Percentiles rank a stretch among this genome's conserved stretches.
phyloP scores from a whole-genome alignment of 2,797 vertebrate species.

The Naso thynnoides region DNA sequence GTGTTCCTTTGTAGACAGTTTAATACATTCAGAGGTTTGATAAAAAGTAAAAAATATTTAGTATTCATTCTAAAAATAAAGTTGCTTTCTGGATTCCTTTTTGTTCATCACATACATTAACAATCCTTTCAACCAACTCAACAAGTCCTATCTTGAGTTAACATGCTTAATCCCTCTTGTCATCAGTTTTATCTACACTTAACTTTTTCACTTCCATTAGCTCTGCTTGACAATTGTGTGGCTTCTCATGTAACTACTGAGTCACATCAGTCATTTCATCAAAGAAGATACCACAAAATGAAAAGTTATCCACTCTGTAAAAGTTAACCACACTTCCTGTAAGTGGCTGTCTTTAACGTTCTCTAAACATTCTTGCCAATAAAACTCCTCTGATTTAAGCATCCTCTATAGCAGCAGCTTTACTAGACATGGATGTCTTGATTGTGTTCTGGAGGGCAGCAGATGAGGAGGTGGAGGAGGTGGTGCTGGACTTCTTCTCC shows the following conservation, averaged over 20 bases:
- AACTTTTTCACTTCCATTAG: constrained; percentile 18
- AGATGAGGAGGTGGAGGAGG: constrained; percentile 58
- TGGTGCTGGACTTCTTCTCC: constrained; percentile 79
- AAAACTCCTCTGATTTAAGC: constrained; percentile 46
- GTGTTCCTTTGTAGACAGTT: constrained; percentile 1
- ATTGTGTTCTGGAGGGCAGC: constrained; percentile 60
- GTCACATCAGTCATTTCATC: constrained; percentile 30
- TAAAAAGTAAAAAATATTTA: not conserved
- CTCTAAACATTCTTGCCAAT: constrained; percentile 2
- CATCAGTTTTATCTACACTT: not conserved
- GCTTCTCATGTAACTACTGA: constrained; percentile 23
- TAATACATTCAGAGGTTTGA: not conserved
- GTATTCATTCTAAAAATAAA: constrained; percentile 3
- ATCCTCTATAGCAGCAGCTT: constrained; percentile 66
- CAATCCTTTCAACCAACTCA: constrained; percentile 45
- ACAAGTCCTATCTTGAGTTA: constrained; percentile 32
- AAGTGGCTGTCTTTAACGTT: constrained; percentile 15
- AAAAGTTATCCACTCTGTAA: constrained; percentile 30
- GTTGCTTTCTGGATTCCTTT: constrained; percentile 14
- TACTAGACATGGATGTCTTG: constrained; percentile 53
- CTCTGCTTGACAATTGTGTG: constrained; percentile 2
- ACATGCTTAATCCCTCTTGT: constrained; percentile 55
- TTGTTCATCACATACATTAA: constrained; percentile 22
- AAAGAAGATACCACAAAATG: constrained; percentile 29
- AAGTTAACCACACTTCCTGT: constrained; percentile 24